Base-by-base conservation (phyloP, 23 tunicate species). In the Ciona savignyi region DNA sequence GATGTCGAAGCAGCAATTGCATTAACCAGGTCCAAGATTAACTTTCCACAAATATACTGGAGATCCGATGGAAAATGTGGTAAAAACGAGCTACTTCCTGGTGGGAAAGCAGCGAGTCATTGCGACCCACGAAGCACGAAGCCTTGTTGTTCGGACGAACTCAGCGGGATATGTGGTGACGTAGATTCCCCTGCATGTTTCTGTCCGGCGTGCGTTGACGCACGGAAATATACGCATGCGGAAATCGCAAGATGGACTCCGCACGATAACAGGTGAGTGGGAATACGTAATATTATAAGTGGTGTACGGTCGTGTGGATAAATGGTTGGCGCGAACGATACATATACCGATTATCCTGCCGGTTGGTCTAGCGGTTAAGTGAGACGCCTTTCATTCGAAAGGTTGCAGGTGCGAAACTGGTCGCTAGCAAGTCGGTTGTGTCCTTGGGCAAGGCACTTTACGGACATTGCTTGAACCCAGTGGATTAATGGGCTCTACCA, bases 101-200 rank as follows among this genome's bases (percentile, higher is more conserved):
- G 26, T 68, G 75, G 83, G 51, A 61, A 30, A 27, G 31, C 66
- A 22, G 75, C 42, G 2, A 78, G 83, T 68, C 60, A 48, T 49
- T 78, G 83, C 33, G 48, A 78, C 73, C 67, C 35, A 25, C 6
- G 56, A 1, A 66, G 90, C 27, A 27, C 51, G 2, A 78, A 60
- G 32, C 79, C 90, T 4, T 85, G 90, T 34, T 85, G 90, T 73
- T 76, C 70, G 3, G 62, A 78, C 31, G 1, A 35, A 23, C 22
- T 62, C 25, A 35, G 51, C 6, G 90, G 90, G 9, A 31, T 29
- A 56, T 85, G 90, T 66, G 74, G 62, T 0, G 25, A 70, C 25
- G 30, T 30, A 15, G 34, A 60, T 4, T 48, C 78, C 11, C 6
- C 6, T 1, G n/a, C 11, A 29, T 76, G 80, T 32, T 20, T 27